These are phyloP conservation scores for Hylyphantes graminicola DNA, from an alignment of 1,140 invertebrate species.

Conservation along the genomic window DNA sequence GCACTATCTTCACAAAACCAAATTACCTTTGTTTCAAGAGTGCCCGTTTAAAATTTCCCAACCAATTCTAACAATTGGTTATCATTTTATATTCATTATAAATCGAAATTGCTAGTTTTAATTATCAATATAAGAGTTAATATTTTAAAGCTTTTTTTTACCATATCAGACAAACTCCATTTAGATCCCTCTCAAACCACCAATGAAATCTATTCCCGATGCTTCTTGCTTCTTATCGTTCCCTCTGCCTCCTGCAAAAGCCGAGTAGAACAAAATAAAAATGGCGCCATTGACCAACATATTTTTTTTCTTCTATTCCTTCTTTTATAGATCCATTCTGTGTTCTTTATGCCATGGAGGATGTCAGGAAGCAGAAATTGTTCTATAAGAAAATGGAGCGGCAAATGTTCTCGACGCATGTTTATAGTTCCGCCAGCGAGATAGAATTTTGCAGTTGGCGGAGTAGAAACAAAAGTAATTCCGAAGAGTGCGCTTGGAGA, in stretches of 20 bases:
- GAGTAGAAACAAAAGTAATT: constrained; percentile 30
- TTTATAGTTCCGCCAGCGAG: constrained; percentile 22
- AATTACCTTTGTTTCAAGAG: too few species aligned
- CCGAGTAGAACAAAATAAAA: constrained; percentile 3
- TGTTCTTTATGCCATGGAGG: constrained; percentile 28
- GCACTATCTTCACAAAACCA: too few species aligned
- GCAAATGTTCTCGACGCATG: constrained; percentile 32
- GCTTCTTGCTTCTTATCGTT: too few species aligned
- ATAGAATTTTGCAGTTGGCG: constrained; percentile 22
- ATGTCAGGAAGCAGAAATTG: constrained; percentile 39
- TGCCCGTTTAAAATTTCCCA: too few species aligned
- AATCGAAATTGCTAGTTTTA: too few species aligned
- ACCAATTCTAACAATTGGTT: too few species aligned
- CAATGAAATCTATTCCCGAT: too few species aligned
- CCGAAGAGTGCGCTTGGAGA: background rate
- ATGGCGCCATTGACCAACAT: background rate
- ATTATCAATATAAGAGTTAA: too few species aligned
- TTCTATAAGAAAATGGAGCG: constrained; percentile 30
- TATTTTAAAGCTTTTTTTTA: too few species aligned
- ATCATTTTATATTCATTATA: too few species aligned
- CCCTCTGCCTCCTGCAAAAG: background rate
- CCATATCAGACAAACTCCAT: too few species aligned
- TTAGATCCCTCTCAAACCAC: too few species aligned
- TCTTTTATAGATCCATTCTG: constrained; percentile 35
- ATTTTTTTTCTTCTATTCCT: constrained; percentile 18